A percentile compares a stretch with the other conserved stretches of the same genome.
Evolutionary conservation across 2,797 vertebrate species (phyloP).

Genomic region (Liasis olivaceus): DNA sequence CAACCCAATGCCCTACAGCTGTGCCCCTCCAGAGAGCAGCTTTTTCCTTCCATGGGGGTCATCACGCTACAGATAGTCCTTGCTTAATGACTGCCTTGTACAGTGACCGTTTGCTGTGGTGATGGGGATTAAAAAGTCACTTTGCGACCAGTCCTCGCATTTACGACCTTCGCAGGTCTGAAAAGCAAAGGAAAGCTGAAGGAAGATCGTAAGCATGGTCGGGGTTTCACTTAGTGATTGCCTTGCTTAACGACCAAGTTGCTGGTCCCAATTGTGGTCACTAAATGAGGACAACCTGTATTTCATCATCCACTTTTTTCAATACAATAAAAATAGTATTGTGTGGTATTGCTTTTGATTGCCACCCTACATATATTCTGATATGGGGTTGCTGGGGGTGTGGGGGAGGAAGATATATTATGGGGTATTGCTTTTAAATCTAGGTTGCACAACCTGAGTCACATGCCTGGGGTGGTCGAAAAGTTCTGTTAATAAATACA

Average conservation of each 20-base stretch:
- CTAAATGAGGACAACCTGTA: background rate
- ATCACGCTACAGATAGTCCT: background rate
- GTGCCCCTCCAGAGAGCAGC: too few relatives aligned
- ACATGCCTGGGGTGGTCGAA: background rate
- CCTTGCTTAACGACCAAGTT: background rate
- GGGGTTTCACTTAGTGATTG: background rate
- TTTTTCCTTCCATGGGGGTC: background rate
- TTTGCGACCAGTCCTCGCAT: background rate
- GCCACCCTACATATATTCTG: background rate
- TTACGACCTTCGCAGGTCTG: background rate
- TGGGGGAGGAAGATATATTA: too few relatives aligned
- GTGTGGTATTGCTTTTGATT: too few relatives aligned
- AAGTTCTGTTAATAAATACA: background rate
- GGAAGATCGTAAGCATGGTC: background rate
- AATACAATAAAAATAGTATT: background rate
- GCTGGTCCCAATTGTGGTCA: background rate
- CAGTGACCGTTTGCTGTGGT: background rate
- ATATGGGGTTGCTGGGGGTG: background rate
- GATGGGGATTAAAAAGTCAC: background rate
- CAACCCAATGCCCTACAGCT: too few relatives aligned
- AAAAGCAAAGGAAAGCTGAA: background rate
- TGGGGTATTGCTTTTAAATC: background rate
- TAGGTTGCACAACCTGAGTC: background rate
- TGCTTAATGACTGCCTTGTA: background rate
- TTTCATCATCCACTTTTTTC: too few relatives aligned